These are phyloP conservation scores for Florisuga fusca DNA, from an alignment of 2,797 vertebrate species.

Conservation along the genomic window DNA sequence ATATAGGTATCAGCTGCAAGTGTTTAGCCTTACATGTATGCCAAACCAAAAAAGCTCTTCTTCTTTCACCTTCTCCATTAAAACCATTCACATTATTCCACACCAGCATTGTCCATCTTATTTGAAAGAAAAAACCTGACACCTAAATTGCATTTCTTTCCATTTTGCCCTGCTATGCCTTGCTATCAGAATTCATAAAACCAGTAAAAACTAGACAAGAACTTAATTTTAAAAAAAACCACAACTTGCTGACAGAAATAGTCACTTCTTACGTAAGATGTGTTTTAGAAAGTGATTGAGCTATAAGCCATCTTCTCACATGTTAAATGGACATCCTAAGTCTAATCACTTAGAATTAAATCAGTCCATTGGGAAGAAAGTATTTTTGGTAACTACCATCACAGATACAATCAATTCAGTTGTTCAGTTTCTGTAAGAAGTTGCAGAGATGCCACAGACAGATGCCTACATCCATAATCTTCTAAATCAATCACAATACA, in stretches of 20 bases:
- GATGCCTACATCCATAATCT: no score
- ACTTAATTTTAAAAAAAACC: no score
- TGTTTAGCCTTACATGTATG: not conserved
- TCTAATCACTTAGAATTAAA: constrained; percentile 58
- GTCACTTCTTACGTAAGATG: constrained; percentile 49
- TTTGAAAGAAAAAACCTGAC: not conserved
- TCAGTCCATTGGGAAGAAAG: constrained; percentile 48
- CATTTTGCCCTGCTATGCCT: not conserved
- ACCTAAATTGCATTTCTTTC: not conserved
- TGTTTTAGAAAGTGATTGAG: constrained; percentile 57
- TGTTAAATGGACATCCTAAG: constrained; percentile 43
- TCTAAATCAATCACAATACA: rapidly evolving
- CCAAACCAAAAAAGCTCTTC: no score
- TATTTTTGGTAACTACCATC: constrained; percentile 40
- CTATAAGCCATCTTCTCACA: constrained; percentile 49
- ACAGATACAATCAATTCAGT: constrained; percentile 8
- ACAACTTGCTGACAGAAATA: constrained; percentile 34
- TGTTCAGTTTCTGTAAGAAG: not conserved
- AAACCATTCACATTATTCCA: not conserved
- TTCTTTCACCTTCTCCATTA: not conserved
- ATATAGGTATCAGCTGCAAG: not conserved
- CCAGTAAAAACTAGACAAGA: not conserved
- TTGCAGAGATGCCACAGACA: not conserved
- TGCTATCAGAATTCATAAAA: not conserved
- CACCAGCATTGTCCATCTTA: not conserved